phyloP scores from a whole-genome alignment of 30 jellyfish, hydroid and myxozoan species.

The Hydra vulgaris region DNA sequence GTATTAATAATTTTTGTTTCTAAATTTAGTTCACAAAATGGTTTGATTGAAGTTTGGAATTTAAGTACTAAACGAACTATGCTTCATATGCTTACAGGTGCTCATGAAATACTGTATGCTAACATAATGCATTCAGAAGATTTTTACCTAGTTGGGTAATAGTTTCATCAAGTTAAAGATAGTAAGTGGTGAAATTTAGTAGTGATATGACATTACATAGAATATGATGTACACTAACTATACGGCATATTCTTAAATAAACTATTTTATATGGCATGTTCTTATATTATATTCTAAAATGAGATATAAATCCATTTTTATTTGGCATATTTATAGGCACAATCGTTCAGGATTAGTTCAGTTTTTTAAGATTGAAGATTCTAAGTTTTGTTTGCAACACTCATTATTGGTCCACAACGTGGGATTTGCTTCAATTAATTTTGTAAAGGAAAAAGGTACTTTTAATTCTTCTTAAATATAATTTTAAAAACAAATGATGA shows the following conservation, averaged over 20 bases:
- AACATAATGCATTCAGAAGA: neutral
- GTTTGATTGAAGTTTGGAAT: constrained; percentile 13
- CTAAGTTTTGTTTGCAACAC: neutral
- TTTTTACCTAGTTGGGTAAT: constrained; percentile 7
- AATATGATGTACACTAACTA: no score
- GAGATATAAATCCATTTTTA: no score
- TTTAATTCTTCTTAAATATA: no score
- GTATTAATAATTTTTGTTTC: no score
- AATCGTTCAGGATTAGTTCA: neutral
- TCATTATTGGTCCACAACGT: constrained; percentile 12
- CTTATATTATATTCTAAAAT: no score
- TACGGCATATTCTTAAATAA: no score
- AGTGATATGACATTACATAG: no score
- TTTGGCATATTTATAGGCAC: neutral
- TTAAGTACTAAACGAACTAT: constrained; percentile 10
- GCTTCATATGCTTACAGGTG: neutral
- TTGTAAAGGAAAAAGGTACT: neutral
- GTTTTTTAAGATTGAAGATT: neutral
- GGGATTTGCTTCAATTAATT: constrained; percentile 15
- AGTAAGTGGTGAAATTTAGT: neutral
- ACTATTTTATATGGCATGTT: no score
- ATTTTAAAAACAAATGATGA: no score
- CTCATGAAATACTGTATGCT: neutral
- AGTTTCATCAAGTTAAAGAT: neutral
- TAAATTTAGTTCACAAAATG: constrained; percentile 6